phyloP scores from a whole-genome alignment of 2,797 vertebrate species.

The Huso huso region DNA sequence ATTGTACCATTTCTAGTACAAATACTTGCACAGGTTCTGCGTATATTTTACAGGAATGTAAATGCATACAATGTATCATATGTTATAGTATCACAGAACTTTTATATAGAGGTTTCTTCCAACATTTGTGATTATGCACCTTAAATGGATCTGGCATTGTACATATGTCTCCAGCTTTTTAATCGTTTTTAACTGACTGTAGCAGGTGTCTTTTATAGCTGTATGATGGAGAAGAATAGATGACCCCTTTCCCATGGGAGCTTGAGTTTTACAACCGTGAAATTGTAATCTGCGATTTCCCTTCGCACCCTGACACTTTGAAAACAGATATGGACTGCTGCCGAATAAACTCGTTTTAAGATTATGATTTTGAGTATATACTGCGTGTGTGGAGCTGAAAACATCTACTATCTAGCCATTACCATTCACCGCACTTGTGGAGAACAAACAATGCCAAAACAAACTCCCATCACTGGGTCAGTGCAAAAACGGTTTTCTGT shows the following conservation, averaged over 20 bases:
- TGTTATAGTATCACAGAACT: too few relatives aligned
- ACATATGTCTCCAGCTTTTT: too few relatives aligned
- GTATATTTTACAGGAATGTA: too few relatives aligned
- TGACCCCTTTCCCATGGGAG: neutral
- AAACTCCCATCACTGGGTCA: neutral
- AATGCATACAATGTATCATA: too few relatives aligned
- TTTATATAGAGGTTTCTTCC: too few relatives aligned
- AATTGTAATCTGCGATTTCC: constrained; percentile 2
- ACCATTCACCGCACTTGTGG: neutral
- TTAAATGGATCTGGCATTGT: too few relatives aligned
- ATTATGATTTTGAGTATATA: constrained; percentile 1
- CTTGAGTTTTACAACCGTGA: neutral
- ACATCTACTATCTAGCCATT: neutral
- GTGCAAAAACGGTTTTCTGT: constrained; percentile 3
- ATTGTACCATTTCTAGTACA: too few relatives aligned
- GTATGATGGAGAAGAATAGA: neutral
- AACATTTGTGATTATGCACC: too few relatives aligned
- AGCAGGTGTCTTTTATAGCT: neutral
- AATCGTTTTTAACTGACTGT: neutral
- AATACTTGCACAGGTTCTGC: too few relatives aligned
- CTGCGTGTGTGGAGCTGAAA: neutral
- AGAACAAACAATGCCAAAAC: neutral
- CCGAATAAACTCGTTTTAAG: neutral
- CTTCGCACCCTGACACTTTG: neutral
- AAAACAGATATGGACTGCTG: constrained; percentile 2